Base-by-base conservation (phyloP, 2,797 vertebrate genomes). In the Catharus ustulatus region DNA sequence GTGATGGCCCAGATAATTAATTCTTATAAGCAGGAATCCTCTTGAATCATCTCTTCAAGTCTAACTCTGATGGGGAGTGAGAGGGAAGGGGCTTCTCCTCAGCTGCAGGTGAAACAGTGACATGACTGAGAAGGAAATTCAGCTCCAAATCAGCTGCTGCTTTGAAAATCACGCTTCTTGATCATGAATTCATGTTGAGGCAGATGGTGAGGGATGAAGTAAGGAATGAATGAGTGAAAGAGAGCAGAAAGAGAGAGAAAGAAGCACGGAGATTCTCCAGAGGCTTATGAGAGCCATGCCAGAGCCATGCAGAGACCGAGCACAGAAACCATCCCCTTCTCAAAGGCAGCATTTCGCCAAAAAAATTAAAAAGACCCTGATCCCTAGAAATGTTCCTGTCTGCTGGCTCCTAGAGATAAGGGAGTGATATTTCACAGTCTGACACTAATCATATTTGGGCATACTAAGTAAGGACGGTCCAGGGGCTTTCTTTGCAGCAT, bases 371-470 rank as follows among this genome's bases (percentile, higher is more conserved):
- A 91, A 94, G 24, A 57, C 68, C 32, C 55, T 93, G 92, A 98
- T 96, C 97, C 97, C 95, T 96, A 96, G 78, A 97, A 98, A 97
- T 97, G 62, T 96, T 96, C 96, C 96, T 96, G 97, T 98, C 95
- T 96, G 97, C 98, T 98, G 98, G 95, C 80, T 96, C 78, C 97
- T 66, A 51, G 95, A 94, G 98, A 99, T 99, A 99, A 98, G 98
- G 91, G 38, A 95, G 95, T 48, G 95, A 98, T 98, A 98, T 98
- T 98, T 98, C 98, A 97, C 97, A 98, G 97, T 95, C 96, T 97
- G 97, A 97, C 97, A 97, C 97, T 98, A 98, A 98, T 98, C 98
- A 97, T 97, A 97, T 98, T 98, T 97, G 97, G 98, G 97, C 97
- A 96, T 97, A 97, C 98, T 98, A 98, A 98, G 95, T 97, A 95